Evolutionary conservation across 2,113 vertebrate genomes (phyloP).

Genomic region (Aptenodytes forsteri): DNA sequence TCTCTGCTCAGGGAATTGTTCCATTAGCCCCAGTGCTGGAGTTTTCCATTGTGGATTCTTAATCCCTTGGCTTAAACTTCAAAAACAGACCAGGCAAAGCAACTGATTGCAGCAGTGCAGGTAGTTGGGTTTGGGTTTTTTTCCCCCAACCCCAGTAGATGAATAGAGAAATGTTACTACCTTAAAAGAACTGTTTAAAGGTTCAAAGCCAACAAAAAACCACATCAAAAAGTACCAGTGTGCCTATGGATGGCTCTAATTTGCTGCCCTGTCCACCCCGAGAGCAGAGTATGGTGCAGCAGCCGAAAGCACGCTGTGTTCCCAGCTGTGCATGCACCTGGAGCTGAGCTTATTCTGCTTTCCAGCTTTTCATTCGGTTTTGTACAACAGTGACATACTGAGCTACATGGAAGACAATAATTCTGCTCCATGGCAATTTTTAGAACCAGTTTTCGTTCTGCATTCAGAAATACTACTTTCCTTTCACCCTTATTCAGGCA

Average conservation of each 20-base stretch:
- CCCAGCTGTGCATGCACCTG: neutral
- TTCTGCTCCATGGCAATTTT: neutral
- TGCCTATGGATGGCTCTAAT: neutral
- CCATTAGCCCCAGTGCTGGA: neutral
- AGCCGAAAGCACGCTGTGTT: neutral
- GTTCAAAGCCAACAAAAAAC: neutral
- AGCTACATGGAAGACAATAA: neutral
- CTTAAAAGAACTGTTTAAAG: neutral
- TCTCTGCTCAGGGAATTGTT: neutral
- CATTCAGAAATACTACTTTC: neutral
- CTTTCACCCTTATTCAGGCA: neutral
- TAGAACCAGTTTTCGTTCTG: neutral
- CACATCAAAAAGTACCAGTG: neutral
- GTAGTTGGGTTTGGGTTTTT: neutral
- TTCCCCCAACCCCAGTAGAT: rapidly evolving
- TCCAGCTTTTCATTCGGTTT: neutral
- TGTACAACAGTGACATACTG: neutral
- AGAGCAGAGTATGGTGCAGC: neutral
- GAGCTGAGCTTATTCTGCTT: neutral
- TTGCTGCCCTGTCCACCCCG: neutral
- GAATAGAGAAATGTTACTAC: neutral
- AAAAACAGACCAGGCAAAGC: neutral
- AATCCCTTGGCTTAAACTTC: neutral
- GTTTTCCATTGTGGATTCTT: neutral
- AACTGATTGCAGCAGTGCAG: neutral